Conservation (phyloP, 2,113 vertebrate genomes). For the Smithornis capensis region DNA sequence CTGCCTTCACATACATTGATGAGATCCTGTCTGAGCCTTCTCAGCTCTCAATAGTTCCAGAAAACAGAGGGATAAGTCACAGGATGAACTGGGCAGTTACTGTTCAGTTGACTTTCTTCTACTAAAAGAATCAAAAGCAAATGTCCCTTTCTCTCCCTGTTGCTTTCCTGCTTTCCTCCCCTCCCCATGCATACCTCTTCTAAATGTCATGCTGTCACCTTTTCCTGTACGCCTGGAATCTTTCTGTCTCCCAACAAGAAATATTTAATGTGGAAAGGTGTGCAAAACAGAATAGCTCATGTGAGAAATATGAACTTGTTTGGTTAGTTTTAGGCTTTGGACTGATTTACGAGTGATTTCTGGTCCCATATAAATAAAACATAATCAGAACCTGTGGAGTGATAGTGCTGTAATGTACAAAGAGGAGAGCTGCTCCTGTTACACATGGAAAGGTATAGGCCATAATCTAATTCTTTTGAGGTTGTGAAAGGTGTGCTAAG, state of each 20-base stretch:
- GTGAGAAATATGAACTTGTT: slow-evolving; percentile 12
- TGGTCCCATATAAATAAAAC: background rate
- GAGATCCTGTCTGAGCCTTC: background rate
- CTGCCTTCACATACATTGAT: background rate
- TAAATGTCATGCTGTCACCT: background rate
- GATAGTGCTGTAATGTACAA: background rate
- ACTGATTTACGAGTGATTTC: background rate
- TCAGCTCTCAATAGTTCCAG: background rate
- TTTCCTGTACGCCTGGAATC: background rate
- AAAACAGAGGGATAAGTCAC: background rate
- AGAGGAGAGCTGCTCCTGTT: background rate
- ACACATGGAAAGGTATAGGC: background rate
- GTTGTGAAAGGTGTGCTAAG: slow-evolving; percentile 6
- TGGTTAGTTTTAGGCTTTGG: background rate
- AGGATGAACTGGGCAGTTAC: background rate
- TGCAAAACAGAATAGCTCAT: background rate
- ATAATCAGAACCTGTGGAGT: slow-evolving; percentile 47
- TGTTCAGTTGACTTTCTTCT: background rate
- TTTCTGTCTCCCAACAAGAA: background rate
- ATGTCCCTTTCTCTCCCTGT: background rate
- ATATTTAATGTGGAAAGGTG: background rate
- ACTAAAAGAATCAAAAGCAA: background rate
- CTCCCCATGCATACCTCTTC: background rate
- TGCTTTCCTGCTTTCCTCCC: background rate
- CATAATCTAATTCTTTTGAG: background rate